phyloP scores from a whole-genome alignment of 92 coral and sea anemone genomes.

The Porites lobata region DNA sequence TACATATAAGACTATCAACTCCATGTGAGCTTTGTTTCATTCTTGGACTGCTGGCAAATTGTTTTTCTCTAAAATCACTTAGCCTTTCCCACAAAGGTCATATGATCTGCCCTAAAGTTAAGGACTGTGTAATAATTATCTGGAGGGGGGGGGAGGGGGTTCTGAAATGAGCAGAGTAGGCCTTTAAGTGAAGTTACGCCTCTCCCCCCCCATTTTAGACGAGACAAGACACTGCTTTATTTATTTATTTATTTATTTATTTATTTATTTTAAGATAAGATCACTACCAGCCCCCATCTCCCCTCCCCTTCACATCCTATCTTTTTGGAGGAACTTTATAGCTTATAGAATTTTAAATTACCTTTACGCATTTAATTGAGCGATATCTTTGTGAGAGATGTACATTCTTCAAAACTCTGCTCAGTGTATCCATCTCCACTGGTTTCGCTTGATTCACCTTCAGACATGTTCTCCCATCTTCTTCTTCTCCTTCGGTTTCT shows the following conservation, averaged over 20 bases:
- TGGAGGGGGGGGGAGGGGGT: not conserved
- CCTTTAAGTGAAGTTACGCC: not conserved
- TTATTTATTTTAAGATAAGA: not conserved
- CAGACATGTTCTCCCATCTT: not conserved
- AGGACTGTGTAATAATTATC: not conserved
- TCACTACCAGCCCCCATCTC: not conserved
- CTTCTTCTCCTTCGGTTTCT: not conserved
- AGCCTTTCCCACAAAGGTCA: too few relatives aligned
- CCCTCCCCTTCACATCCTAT: not conserved
- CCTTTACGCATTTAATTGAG: not conserved
- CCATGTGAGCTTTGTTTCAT: too few relatives aligned
- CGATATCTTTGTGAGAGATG: slow-evolving; percentile 9
- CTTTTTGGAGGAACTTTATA: slow-evolving; percentile 10
- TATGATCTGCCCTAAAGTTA: too few relatives aligned
- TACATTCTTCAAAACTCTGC: not conserved
- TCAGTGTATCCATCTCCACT: too few relatives aligned
- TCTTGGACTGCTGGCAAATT: too few relatives aligned
- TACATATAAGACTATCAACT: too few relatives aligned
- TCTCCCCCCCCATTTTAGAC: not conserved
- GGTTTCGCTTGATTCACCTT: too few relatives aligned
- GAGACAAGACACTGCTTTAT: too few relatives aligned
- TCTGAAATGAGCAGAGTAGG: slow-evolving; percentile 9
- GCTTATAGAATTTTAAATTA: not conserved
- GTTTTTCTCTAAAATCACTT: too few relatives aligned
- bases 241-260: too few relatives aligned